Percentiles rank a stretch among this genome's conserved stretches.
phyloP scores from a whole-genome alignment of 1,140 invertebrate species.

The Calosoma granatense region DNA sequence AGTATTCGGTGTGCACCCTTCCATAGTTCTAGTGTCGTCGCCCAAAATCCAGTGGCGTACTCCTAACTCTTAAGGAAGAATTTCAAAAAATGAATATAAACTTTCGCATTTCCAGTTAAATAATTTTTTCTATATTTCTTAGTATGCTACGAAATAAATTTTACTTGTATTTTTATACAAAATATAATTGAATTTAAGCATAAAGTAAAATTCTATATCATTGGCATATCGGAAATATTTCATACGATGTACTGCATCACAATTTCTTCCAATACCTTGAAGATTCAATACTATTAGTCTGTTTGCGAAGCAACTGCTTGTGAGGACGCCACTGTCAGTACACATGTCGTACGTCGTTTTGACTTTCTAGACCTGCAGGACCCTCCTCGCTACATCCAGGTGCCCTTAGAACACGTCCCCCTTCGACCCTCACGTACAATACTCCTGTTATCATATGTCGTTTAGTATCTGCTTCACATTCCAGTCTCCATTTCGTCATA shows the following conservation, averaged over 20 bases:
- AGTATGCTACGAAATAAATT: no score
- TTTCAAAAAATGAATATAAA: neutral
- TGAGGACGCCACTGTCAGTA: neutral
- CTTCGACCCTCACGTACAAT: neutral
- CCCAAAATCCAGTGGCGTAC: neutral
- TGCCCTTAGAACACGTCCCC: neutral
- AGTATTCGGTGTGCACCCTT: neutral
- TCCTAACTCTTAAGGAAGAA: neutral
- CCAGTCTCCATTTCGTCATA: neutral
- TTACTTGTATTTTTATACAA: no score
- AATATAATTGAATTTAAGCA: no score
- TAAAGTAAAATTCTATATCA: no score
- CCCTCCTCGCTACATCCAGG: neutral
- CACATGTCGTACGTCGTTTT: neutral
- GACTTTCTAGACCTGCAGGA: neutral
- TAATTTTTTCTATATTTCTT: no score
- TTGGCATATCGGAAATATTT: no score
- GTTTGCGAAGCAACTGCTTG: neutral
- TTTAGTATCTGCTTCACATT: slow-evolving; percentile 2
- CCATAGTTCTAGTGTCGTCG: neutral
- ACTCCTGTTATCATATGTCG: neutral
- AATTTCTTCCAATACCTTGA: neutral
- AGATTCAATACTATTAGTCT: neutral
- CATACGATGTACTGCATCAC: no score
- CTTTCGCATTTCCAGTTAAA: neutral